Conservation (phyloP, 2,113 vertebrate genomes). For the Amphiprion ocellaris region DNA sequence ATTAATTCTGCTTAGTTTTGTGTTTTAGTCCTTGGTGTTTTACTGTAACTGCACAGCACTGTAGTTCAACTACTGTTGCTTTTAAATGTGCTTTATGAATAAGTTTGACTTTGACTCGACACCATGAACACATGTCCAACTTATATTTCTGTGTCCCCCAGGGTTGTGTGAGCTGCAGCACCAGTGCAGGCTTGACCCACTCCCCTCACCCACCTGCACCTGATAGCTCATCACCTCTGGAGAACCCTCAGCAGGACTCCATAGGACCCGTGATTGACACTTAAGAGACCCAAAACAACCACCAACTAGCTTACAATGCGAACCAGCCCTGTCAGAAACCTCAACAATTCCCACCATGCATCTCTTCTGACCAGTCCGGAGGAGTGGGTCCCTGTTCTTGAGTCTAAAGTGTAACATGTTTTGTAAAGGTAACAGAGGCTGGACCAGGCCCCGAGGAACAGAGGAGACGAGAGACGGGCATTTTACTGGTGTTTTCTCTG, state of each 20-base stretch:
- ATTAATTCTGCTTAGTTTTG: too few relatives aligned
- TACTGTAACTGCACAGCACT: too few relatives aligned
- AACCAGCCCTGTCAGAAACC: constrained; percentile 40
- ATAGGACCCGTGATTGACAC: constrained; percentile 56
- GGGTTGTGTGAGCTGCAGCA: constrained; percentile 78
- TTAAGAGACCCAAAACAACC: constrained; percentile 65
- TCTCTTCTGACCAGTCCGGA: constrained; percentile 51
- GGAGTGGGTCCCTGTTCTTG: constrained; percentile 28
- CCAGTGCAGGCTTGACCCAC: constrained; percentile 3
- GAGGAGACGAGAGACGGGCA: constrained; percentile 19
- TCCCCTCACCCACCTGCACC: constrained; percentile 51
- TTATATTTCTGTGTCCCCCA: constrained; percentile 38
- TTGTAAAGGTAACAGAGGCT: constrained; percentile 35
- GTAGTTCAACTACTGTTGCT: too few relatives aligned
- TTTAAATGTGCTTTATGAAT: too few relatives aligned
- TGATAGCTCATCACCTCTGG: constrained; percentile 65
- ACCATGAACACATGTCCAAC: background rate
- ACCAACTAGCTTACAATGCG: constrained; percentile 3
- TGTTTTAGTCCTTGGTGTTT: too few relatives aligned
- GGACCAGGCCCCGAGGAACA: constrained; percentile 22
- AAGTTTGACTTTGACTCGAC: background rate
- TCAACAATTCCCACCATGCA: constrained; percentile 25
- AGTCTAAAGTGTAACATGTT: constrained; percentile 24
- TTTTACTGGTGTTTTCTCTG: constrained; percentile 46
- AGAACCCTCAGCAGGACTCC: constrained; percentile 58